Evolutionary conservation across 2,797 vertebrate genomes (phyloP), one percentile per base, ranked within the genome.

Genomic region (Macroramphosus scolopax): DNA sequence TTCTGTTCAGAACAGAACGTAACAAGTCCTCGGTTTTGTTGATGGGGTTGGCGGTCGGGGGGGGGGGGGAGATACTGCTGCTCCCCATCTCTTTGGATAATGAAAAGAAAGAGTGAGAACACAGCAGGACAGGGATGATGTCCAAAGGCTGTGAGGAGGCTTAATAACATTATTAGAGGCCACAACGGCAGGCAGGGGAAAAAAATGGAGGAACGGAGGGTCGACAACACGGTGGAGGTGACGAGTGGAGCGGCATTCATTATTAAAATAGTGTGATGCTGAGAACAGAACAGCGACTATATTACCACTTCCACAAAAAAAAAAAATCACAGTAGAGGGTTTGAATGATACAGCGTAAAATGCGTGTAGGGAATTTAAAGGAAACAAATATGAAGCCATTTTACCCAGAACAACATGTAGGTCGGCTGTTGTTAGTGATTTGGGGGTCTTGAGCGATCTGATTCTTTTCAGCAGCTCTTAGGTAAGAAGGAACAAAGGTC

Each of bases 111-210:
- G 56, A 63, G 39, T 20, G 58, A 51, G 56, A 80, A 51, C 71
- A 52, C 78, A 80, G 77, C 71, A 24, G 76, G 75, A 26, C 49
- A 77, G 54, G 41, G 56, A 68, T 60, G 68, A 32, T 50, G 72
- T 58, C 64, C 51, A 41, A 52, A 69, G 55, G 44, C 53, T 65
- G 61, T 35, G 66, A 84, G 76, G 72, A 77, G 73, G 63, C 49
- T 75, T 86, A 83, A 89, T 84, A 81, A 77, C 78, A 81, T 82
- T 82, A 83, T 86, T 67, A 83, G 67, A 82, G 59, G 65, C 79
- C 34, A 34, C 45, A 45, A 59, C 13, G n/a, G 8, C 55, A 37
- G 51, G 39, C 31, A n/a, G 54, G 30, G 48, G n/a, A n/a, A n/a
- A 41, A 44, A 65, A 68, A 59, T 41, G 12, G 33, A 40, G 17